These are phyloP conservation scores for Desmophyllum pertusum DNA, from an alignment of 92 coral and sea anemone species.

Conservation along the genomic window DNA sequence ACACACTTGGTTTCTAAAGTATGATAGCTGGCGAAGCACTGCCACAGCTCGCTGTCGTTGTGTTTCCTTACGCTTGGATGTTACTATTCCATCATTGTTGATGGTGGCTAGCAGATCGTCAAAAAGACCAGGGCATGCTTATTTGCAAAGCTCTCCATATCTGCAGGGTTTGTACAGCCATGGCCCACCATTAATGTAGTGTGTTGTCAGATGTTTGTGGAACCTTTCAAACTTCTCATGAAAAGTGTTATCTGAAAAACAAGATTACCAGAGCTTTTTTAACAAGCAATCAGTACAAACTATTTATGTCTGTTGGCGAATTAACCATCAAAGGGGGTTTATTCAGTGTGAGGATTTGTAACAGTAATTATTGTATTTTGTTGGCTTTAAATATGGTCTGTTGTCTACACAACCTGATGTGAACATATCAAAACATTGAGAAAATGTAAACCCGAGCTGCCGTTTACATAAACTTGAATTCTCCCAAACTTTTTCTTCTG, in stretches of 20 bases:
- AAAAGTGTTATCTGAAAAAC: background rate
- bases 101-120: background rate
- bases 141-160: conserved; percentile 26
- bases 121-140: conserved; percentile 22
- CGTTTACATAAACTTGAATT: too few species aligned
- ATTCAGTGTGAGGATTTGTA: too few species aligned
- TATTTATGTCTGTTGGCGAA: too few species aligned
- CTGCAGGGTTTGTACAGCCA: conserved; percentile 15
- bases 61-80: background rate
- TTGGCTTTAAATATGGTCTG: too few species aligned
- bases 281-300: too few species aligned
- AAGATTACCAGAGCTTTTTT: too few species aligned
- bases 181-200: conserved; percentile 10
- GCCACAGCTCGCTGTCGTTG: conserved; percentile 8
- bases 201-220: background rate
- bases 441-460: too few species aligned
- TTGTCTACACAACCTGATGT: too few species aligned
- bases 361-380: too few species aligned
- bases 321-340: too few species aligned
- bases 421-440: too few species aligned
- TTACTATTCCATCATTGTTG: background rate
- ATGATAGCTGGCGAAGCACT: conserved; percentile 31
- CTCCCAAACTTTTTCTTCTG: too few species aligned
- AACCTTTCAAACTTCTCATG: background rate
- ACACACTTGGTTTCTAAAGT: conserved; percentile 34